A percentile compares a stretch with the other conserved stretches of the same genome.
Conservation (phyloP, 2,113 vertebrate genomes). For the Lepus americanus region DNA sequence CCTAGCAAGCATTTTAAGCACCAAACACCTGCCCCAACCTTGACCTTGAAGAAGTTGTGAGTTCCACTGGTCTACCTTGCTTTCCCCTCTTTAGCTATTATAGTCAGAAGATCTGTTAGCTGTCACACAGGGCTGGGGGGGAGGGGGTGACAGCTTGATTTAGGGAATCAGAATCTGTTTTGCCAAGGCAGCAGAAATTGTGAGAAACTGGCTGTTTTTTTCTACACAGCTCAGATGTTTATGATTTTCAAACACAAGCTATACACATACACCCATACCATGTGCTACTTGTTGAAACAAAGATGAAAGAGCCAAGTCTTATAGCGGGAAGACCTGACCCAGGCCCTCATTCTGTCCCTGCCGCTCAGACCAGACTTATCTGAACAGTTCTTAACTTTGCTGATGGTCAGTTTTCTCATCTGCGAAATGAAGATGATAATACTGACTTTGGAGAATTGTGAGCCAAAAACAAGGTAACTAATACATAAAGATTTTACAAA, state of each 20-base stretch:
- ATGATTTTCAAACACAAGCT: neutral
- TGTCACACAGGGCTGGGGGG: neutral
- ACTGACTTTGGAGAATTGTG: neutral
- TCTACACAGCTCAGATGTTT: neutral
- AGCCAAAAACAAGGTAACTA: neutral
- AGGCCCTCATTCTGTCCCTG: neutral
- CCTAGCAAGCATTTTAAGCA: no score
- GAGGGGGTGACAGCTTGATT: neutral
- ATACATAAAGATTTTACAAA: neutral
- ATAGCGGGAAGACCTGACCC: neutral
- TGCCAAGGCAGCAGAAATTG: neutral
- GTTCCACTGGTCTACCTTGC: neutral
- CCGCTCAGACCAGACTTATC: neutral
- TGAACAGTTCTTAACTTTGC: neutral
- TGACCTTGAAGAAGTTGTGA: neutral
- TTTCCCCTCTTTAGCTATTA: neutral
- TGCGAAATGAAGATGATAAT: neutral
- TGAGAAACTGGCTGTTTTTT: slow-evolving; percentile 21
- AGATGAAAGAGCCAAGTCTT: neutral
- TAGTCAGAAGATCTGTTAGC: neutral
- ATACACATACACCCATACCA: neutral
- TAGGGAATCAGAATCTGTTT: neutral
- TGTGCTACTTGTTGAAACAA: neutral
- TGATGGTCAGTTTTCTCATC: neutral
- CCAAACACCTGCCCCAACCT: no score